Base-by-base conservation (phyloP, 1,140 invertebrate genomes). In the Drosophila novamexicana region DNA sequence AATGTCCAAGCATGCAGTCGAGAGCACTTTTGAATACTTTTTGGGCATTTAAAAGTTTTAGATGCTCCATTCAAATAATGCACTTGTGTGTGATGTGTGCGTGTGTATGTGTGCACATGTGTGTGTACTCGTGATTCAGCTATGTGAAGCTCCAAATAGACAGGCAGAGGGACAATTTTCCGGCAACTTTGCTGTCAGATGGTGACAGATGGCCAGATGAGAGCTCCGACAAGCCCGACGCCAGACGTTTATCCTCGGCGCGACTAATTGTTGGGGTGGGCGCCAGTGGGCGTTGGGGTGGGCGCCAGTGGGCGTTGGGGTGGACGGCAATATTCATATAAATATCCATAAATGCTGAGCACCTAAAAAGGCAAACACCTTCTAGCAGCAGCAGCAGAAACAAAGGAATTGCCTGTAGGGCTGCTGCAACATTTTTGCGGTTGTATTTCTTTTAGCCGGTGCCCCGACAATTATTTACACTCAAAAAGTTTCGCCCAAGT, bases 401-500 rank as follows among this genome's bases (percentile, higher is more conserved):
- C 37, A 70, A 32, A 29, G 34, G n/a, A 70, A 71, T 57, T 36
- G 58, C 39, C 39, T 39, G 42, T 44, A 56, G 42, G 71, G 54
- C 69, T 56, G 70, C 47, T 72, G 64, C 65, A 63, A 71, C 42
- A 84, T 84, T 85, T 84, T 85, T 84, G 81, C 73, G 81, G 77
- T 81, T 85, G 73, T 62, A 75, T 74, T 84, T 74, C 63, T 79
- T 58, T 58, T 40, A 47, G 39, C 49, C 44, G 42, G 45, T 63
- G 64, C 40, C 62, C 84, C 76, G 84, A 88, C 83, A 88, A 86
- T 86, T 86, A 86, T 88, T 86, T 86, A 86, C 83, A 86, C 83
- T 86, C 76, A 75, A 88, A 83, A 86, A 72, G 88, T 86, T 88
- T 86, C 64, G 58, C 69, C 44, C 79, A 82, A 82, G 71, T 83